phyloP scores from a whole-genome alignment of 2,888 invertebrate species.

The Callyntrura guangdongensis region DNA sequence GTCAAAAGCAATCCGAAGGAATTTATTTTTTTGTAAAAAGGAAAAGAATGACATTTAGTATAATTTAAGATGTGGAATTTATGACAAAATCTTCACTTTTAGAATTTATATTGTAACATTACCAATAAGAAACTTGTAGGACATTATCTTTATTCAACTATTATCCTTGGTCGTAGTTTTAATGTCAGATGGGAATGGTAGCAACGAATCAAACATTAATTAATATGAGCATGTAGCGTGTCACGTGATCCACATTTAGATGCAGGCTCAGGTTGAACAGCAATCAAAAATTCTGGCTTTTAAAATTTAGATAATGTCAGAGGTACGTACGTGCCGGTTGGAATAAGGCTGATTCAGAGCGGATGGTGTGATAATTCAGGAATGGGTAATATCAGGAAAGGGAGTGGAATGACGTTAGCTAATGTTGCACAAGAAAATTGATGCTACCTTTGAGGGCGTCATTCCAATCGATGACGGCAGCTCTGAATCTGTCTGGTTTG shows the following conservation, averaged over 20 bases:
- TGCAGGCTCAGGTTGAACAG: constrained; percentile 45
- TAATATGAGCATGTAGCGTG: background rate
- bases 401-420: constrained; percentile 42
- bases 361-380: background rate
- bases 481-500: constrained; percentile 2
- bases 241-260: background rate
- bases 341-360: background rate
- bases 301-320: background rate
- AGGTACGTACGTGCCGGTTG: background rate
- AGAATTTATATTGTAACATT: background rate
- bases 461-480: background rate
- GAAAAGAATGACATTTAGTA: constrained; percentile 36
- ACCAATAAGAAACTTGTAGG: background rate
- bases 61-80: constrained; percentile 20
- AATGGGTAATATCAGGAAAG: background rate
- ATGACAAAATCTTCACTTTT: background rate
- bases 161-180: constrained; percentile 11
- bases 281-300: background rate
- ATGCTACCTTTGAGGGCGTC: constrained; percentile 53
- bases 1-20: constrained; percentile 42
- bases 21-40: constrained; percentile 38
- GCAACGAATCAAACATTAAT: constrained; percentile 29
- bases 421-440: constrained; percentile 55
- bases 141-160: background rate
- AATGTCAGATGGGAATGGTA: constrained; percentile 73